Percentiles rank a stretch among this genome's conserved stretches.
Evolutionary conservation across 2,797 vertebrate species (phyloP).

Genomic region (Gadopsis bispinosus): DNA sequence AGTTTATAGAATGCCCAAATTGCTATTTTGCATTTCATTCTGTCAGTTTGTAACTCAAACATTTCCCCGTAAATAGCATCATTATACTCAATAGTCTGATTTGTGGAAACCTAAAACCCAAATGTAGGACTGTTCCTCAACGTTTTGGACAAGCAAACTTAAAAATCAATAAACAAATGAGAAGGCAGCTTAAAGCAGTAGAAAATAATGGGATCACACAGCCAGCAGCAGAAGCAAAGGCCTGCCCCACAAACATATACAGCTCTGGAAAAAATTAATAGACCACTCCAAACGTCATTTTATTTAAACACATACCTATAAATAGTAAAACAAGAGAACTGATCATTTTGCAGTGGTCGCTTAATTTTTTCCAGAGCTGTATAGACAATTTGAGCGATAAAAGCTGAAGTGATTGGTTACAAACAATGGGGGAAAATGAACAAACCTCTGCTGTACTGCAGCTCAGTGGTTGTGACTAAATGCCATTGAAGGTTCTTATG

Average conservation of each 20-base stretch:
- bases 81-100: background rate
- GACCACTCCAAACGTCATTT: too few species aligned
- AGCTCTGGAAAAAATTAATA: too few species aligned
- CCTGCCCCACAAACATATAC: background rate
- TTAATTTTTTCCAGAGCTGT: too few species aligned
- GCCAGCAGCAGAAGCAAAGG: background rate
- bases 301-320: too few species aligned
- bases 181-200: slow-evolving; percentile 1
- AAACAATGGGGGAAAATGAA: background rate
- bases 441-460: background rate
- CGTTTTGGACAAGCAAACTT: background rate
- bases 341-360: too few species aligned
- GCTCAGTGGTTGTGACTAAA: background rate
- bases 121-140: background rate
- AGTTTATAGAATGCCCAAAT: background rate
- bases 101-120: background rate
- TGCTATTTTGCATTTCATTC: background rate
- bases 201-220: background rate
- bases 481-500: background rate
- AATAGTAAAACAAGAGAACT: too few species aligned
- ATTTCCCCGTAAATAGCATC: background rate
- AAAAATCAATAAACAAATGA: background rate
- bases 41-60: background rate
- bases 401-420: background rate
- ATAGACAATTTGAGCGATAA: background rate